These are phyloP conservation scores for Limnodromus scolopaceus DNA, from an alignment of 2,797 vertebrate species.

Conservation along the genomic window DNA sequence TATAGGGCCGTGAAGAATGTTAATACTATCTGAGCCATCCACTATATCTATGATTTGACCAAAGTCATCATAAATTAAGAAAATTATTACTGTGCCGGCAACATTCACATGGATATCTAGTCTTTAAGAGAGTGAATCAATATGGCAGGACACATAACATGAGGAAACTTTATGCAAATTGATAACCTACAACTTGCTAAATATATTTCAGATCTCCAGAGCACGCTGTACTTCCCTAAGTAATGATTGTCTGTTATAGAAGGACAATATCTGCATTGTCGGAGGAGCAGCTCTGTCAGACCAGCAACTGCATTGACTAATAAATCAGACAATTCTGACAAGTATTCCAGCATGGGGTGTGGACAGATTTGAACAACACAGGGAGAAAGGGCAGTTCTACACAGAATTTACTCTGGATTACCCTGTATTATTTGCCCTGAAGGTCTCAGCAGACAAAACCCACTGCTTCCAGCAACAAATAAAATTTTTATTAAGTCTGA, in stretches of 20 bases:
- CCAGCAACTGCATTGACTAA: neutral
- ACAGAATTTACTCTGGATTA: conserved; percentile 32
- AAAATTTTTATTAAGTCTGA: conserved; percentile 54
- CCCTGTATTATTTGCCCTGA: conserved; percentile 25
- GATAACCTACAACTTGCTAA: neutral
- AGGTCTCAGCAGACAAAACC: conserved; percentile 50
- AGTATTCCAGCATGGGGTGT: neutral
- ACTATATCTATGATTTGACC: neutral
- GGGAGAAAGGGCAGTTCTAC: neutral
- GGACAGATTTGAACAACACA: neutral
- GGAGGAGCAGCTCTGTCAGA: neutral
- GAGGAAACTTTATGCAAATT: neutral
- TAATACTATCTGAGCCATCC: neutral
- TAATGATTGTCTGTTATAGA: neutral
- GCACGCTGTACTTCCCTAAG: neutral
- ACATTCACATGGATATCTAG: neutral
- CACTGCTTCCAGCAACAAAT: conserved; percentile 44
- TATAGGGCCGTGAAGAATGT: neutral
- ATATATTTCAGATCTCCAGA: neutral
- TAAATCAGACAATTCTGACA: neutral
- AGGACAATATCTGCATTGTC: neutral
- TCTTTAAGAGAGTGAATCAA: neutral
- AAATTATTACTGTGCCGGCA: neutral
- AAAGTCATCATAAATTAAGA: neutral
- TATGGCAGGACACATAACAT: neutral